Conservation (phyloP, 2,888 invertebrate genomes). For the Diarsia mendica region DNA sequence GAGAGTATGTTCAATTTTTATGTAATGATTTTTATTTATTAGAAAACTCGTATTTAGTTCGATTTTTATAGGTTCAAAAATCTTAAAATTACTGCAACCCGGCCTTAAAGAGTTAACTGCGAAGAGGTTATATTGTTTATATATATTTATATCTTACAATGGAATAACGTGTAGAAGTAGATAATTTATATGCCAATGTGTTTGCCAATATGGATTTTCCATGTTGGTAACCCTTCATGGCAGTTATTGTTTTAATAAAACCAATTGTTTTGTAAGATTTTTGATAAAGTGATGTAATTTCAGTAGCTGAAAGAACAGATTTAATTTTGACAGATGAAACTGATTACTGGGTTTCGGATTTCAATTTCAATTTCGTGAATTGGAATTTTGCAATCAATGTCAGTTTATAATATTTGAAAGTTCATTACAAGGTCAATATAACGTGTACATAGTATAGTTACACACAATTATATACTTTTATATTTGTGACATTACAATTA, state of each 20-base stretch:
- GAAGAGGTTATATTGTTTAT: slow-evolving; percentile 49
- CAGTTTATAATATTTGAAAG: slow-evolving; percentile 33
- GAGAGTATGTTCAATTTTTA: too few species aligned
- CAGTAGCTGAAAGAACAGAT: slow-evolving; percentile 44
- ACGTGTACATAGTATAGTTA: not conserved
- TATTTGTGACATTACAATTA: not conserved
- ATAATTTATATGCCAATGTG: slow-evolving; percentile 40
- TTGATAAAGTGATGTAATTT: slow-evolving; percentile 47
- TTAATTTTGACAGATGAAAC: slow-evolving; percentile 52
- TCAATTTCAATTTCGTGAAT: slow-evolving; percentile 45
- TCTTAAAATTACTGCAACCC: too few species aligned
- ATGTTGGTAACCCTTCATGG: slow-evolving; percentile 16
- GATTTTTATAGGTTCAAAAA: too few species aligned
- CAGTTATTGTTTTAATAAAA: slow-evolving; percentile 15
- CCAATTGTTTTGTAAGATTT: slow-evolving; percentile 14
- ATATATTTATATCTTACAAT: slow-evolving; percentile 42
- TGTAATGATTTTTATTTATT: too few species aligned
- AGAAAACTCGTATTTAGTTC: too few species aligned
- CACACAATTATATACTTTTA: not conserved
- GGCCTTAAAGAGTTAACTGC: slow-evolving; percentile 55
- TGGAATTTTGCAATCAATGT: slow-evolving; percentile 20
- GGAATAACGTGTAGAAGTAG: slow-evolving; percentile 20
- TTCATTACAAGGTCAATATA: slow-evolving; percentile 30
- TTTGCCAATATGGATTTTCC: slow-evolving; percentile 38
- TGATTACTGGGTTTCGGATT: slow-evolving; percentile 42